These are phyloP conservation scores for Hololepta plana DNA, from an alignment of 2,888 invertebrate species.

Conservation along the genomic window DNA sequence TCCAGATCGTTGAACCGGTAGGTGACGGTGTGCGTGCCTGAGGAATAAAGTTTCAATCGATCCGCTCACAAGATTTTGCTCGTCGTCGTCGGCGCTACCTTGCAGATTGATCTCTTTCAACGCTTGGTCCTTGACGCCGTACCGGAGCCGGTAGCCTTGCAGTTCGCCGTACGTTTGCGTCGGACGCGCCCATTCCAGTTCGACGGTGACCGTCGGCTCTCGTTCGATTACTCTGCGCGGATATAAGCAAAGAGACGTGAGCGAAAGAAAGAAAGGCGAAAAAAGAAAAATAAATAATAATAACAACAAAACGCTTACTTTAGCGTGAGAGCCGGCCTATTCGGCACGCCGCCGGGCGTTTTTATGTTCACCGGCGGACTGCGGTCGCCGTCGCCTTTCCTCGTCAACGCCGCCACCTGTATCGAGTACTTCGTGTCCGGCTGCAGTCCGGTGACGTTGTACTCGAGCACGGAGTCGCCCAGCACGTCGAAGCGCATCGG, in stretches of 20 bases:
- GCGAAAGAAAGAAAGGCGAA: conserved; percentile 2
- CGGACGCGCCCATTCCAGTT: conserved; percentile 85
- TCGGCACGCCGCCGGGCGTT: conserved; percentile 88
- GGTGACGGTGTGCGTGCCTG: conserved; percentile 40
- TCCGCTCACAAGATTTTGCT: not conserved
- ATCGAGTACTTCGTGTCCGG: conserved; percentile 90
- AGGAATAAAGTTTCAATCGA: too few relatives aligned
- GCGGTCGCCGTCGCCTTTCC: conserved; percentile 91
- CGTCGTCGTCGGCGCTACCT: too few relatives aligned
- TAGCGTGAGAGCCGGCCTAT: conserved; percentile 60
- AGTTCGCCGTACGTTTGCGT: conserved; percentile 77
- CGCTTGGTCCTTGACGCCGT: conserved; percentile 69
- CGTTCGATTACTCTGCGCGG: conserved; percentile 57
- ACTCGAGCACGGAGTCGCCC: conserved; percentile 56
- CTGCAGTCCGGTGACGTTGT: conserved; percentile 76
- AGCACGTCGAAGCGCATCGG: conserved; percentile 76
- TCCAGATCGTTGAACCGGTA: conserved; percentile 68
- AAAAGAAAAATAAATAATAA: conserved; percentile 5
- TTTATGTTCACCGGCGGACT: conserved; percentile 69
- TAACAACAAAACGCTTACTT: conserved; percentile 36
- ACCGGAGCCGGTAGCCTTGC: conserved; percentile 70
- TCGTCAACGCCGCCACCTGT: conserved; percentile 88
- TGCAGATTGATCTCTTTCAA: conserved; percentile 54
- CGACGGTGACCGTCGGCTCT: conserved; percentile 74
- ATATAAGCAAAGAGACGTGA: conserved; percentile 6